Evolutionary conservation across 35 echinoderm and acorn worm species (phyloP).

Genomic region (Ophiothrix spiculata): DNA sequence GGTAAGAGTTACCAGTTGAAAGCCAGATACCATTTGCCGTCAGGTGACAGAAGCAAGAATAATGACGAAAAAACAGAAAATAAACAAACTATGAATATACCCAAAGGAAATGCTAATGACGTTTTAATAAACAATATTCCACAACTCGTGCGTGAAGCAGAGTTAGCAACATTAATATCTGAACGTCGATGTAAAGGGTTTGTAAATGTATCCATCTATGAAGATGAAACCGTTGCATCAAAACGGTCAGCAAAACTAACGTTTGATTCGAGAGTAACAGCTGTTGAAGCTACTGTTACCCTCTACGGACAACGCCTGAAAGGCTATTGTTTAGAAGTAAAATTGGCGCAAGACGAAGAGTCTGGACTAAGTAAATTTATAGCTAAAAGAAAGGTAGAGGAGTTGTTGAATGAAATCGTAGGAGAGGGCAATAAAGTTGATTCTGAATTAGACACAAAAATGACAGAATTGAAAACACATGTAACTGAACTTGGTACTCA

Average conservation of each 20-base stretch:
- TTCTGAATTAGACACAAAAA: neutral
- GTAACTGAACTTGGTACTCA: neutral
- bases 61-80: too few relatives aligned
- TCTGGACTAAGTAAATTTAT: neutral
- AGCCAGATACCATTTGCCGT: too few relatives aligned
- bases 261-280: neutral
- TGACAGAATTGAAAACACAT: neutral
- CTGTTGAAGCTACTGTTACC: neutral
- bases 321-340: neutral
- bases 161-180: neutral
- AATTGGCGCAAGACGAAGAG: neutral
- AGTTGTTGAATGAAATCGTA: slow-evolving; percentile 1
- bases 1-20: too few relatives aligned
- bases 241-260: neutral
- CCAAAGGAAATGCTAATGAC: slow-evolving; percentile 24
- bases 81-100: too few relatives aligned
- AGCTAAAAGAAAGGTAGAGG: neutral
- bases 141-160: neutral
- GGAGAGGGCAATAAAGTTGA: neutral
- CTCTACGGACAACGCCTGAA: slow-evolving; percentile 11
- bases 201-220: neutral
- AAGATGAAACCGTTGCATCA: neutral
- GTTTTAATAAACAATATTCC: slow-evolving; percentile 13
- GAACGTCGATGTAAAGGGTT: neutral
- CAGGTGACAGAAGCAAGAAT: too few relatives aligned